Evolutionary conservation across 2,888 invertebrate genomes (phyloP), one percentile per base, ranked within the genome.

Genomic region (Neria commutata): DNA sequence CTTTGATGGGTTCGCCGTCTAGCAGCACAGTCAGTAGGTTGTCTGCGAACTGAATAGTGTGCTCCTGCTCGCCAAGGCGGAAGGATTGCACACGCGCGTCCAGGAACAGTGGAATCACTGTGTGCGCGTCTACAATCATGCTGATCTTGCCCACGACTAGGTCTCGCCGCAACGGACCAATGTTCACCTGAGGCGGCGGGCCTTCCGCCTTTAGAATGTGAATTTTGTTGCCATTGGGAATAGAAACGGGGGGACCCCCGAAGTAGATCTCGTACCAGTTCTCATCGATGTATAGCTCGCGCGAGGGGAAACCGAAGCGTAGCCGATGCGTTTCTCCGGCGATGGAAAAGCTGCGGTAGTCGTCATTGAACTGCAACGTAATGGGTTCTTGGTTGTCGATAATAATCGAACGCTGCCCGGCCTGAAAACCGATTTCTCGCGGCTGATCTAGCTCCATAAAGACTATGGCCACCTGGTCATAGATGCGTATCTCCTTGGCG

Each of bases 211-310:
- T 90, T 1, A 98, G 86, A 46, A 87, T 84, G 62, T 91, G 87
- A n/a, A 89, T 86, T 62, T 90, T 88, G 1, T 90, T 91, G 58
- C 91, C 90, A 34, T 98, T 85, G 45, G 91, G 88, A 10, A 96
- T 89, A 1, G 88, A 87, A 49, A 94, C 86, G 0, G 94, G 90
- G 47, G 92, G 90, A 1, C 95, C 95, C 29, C 93, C 95, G 78
- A 98, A 98, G 80, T 91, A 92, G 70, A 95, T 93, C 77, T 96
- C 96, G 79, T 90, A 96, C 85, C 93, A 92, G 61, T 89, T 85
- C 8, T 91, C 91, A 77, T 98, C 94, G 49, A 99, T 89, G 72
- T 89, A 93, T 33, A 98, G 83, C 75, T 98, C 97, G 54, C 95
- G 86, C 0, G 95, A 94, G 0, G 96, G 96, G 11, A 93, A 93